phyloP scores from a whole-genome alignment of 1,140 invertebrate species.

The Anadara kagoshimensis region DNA sequence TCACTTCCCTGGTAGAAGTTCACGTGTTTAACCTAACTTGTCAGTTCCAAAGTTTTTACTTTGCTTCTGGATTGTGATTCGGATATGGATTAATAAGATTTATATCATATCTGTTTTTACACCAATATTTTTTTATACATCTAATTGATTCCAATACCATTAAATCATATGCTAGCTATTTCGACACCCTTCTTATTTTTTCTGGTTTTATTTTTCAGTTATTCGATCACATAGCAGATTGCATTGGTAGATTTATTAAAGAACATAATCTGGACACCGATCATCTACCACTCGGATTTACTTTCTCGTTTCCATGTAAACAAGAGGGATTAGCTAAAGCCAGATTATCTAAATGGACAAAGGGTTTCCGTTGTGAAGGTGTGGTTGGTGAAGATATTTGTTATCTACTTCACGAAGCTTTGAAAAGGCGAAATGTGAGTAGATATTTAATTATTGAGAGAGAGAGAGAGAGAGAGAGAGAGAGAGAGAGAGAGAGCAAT shows the following conservation, averaged over 20 bases:
- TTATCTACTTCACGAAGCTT: slow-evolving; percentile 85
- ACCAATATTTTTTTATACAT: no score
- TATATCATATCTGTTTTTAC: no score
- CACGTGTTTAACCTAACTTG: no score
- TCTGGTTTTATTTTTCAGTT: slow-evolving; percentile 74
- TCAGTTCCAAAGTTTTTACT: no score
- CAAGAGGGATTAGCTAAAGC: slow-evolving; percentile 95
- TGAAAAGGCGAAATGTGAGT: slow-evolving; percentile 78
- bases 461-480: no score
- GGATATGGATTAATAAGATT: no score
- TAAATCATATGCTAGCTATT: no score
- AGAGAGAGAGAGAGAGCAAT: no score
- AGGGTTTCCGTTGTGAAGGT: slow-evolving; percentile 93
- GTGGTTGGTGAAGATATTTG: slow-evolving; percentile 93
- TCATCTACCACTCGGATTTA: slow-evolving; percentile 95
- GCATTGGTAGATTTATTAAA: slow-evolving; percentile 93
- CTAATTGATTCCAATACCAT: no score
- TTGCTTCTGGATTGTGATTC: no score
- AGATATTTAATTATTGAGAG: no score
- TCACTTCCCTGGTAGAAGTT: no score
- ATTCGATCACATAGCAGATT: slow-evolving; percentile 99
- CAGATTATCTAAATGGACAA: slow-evolving; percentile 93
- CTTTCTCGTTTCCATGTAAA: slow-evolving; percentile 97
- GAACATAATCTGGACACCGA: slow-evolving; percentile 80
- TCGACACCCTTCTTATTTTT: not conserved